Base-by-base conservation (phyloP, 1,140 invertebrate genomes). In the Drepana arcuata region DNA sequence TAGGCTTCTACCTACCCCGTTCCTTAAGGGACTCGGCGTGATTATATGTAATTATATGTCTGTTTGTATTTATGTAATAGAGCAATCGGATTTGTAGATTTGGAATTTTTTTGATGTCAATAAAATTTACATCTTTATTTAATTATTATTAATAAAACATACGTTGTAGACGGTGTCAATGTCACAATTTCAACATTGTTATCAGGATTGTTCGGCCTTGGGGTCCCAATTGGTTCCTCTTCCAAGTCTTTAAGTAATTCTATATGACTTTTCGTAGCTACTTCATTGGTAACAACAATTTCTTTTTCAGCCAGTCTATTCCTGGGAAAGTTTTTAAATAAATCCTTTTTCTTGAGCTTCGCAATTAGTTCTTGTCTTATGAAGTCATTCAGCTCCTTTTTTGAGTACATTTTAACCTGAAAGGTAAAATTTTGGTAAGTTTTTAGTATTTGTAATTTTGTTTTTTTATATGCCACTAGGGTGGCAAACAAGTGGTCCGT, bases 331-430 rank as follows among this genome's bases (percentile, higher is more conserved):
- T 56, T 58, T 44, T 77, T 77, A 13, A 41, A 38, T 33, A 53
- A 51, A 25, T 74, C 53, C 45, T 81, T 78, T 15, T 36, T 34
- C 30, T 50, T 62, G 0, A 81, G 14, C 7, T 42, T 60, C 2
- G 29, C 16, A 2, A 75, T 42, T 2, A 79, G 14, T 39, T 82
- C 73, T 34, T 61, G 60, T 24, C 71, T 48, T 1, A 59, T 62
- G 34, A 82, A 41, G 16, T 79, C 56, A 21, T 79, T 77, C 0
- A 77, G 41, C 37, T 81, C 69, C 44, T 73, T 75, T 3, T 62
- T 57, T 16, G 77, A 67, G 32, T 81, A 81, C 37, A 73, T 63
- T 55, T 72, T 74, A 7, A 77, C 41, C 77, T 81, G 46, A 14
- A 55, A 60, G 40, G 14, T 25, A 30, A 11, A 31, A 16, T 25